phyloP scores from a whole-genome alignment of 2,797 vertebrate species.

The Bufotes viridis region DNA sequence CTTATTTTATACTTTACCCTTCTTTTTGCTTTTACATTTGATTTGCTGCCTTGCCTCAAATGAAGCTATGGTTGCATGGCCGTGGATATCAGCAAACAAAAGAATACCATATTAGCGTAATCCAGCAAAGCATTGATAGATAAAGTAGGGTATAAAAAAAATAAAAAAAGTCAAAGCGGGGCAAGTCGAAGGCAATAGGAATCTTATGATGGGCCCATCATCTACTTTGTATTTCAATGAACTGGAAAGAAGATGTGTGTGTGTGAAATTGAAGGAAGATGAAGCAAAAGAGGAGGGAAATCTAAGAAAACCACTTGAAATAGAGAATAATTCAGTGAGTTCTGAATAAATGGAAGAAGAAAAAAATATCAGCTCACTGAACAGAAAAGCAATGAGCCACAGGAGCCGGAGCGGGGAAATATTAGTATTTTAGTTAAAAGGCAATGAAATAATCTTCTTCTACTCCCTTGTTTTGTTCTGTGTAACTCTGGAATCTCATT shows the following conservation, averaged over 20 bases:
- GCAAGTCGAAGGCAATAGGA: slow-evolving; percentile 37
- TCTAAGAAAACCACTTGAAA: slow-evolving; percentile 22
- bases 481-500: slow-evolving; percentile 30
- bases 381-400: slow-evolving; percentile 21
- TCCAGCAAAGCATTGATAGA: slow-evolving; percentile 51
- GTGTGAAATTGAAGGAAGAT: slow-evolving; percentile 44
- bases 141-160: slow-evolving; percentile 8
- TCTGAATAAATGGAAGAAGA: slow-evolving; percentile 9
- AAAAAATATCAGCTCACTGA: slow-evolving; percentile 25
- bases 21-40: slow-evolving; percentile 21
- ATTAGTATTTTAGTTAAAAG: slow-evolving; percentile 41
- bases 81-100: slow-evolving; percentile 41
- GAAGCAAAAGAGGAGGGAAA: slow-evolving; percentile 16
- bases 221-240: slow-evolving; percentile 57
- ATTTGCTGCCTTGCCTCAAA: slow-evolving; percentile 46
- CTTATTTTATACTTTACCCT: slow-evolving; percentile 34
- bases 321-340: slow-evolving; percentile 32
- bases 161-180: slow-evolving; percentile 26
- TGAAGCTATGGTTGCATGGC: slow-evolving; percentile 12
- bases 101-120: slow-evolving; percentile 47
- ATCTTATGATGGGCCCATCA: slow-evolving; percentile 37
- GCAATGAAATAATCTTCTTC: slow-evolving; percentile 18
- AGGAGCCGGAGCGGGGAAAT: slow-evolving; percentile 8
- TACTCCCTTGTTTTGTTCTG: slow-evolving; percentile 1
- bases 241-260: slow-evolving; percentile 44